Percentiles rank a stretch among this genome's conserved stretches.
phyloP scores from a whole-genome alignment of 2,797 vertebrate genomes.

The Cuculus canorus region DNA sequence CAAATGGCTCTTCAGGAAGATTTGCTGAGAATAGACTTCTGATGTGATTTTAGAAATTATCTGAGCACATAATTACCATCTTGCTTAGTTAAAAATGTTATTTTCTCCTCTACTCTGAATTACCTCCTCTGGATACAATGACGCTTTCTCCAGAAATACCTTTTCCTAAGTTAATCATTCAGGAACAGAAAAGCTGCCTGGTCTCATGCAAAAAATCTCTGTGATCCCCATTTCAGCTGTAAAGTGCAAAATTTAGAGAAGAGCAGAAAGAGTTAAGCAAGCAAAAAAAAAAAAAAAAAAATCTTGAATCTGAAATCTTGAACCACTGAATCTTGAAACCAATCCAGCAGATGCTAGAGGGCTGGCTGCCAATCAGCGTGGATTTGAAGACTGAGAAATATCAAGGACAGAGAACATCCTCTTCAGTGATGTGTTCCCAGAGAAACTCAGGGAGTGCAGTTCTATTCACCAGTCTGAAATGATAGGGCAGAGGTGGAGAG shows the following conservation, averaged over 20 bases:
- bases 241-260: background rate
- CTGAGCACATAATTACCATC: background rate
- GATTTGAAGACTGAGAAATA: constrained; percentile 46
- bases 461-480: background rate
- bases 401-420: constrained; percentile 51
- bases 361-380: constrained; percentile 48
- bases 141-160: background rate
- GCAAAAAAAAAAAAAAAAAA: background rate
- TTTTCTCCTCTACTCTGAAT: background rate
- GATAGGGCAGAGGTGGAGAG: constrained; percentile 36
- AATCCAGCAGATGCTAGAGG: constrained; percentile 33
- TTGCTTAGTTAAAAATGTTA: background rate
- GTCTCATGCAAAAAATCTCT: background rate
- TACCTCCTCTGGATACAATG: background rate
- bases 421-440: constrained; percentile 4
- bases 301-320: too few species aligned
- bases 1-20: background rate
- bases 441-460: background rate
- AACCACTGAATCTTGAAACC: constrained; percentile 43
- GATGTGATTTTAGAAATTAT: background rate
- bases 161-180: background rate
- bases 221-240: background rate
- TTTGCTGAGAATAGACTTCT: background rate
- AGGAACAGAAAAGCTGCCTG: background rate
- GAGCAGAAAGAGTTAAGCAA: background rate